Percentiles rank a stretch among this genome's conserved stretches.
Conservation (phyloP, 2,797 vertebrate species). For the Emydoidea blandingii region DNA sequence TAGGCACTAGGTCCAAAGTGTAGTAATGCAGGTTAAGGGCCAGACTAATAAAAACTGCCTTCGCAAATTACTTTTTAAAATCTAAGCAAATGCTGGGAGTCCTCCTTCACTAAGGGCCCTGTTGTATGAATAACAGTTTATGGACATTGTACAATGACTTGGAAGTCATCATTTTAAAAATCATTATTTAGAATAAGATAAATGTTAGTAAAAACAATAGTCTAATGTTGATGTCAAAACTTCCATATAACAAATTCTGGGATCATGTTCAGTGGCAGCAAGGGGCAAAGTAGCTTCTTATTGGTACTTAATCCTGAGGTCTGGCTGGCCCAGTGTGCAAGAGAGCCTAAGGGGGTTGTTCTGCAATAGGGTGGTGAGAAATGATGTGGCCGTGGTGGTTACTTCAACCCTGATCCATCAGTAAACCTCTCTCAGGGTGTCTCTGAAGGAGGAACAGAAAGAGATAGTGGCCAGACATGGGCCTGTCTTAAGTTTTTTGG, state of each 20-base stretch:
- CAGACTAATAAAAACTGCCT: neutral
- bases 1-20: neutral
- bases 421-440: neutral
- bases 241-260: neutral
- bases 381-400: neutral
- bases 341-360: neutral
- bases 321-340: accelerated
- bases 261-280: accelerated
- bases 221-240: too few species aligned
- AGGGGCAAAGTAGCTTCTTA: neutral
- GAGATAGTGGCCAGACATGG: neutral
- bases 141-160: too few species aligned
- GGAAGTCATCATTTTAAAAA: too few species aligned
- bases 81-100: too few species aligned
- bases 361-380: neutral
- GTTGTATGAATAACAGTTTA: too few species aligned
- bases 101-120: too few species aligned
- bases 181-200: too few species aligned
- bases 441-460: neutral
- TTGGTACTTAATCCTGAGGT: neutral
- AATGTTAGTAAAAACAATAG: too few species aligned
- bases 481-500: neutral
- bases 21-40: neutral
- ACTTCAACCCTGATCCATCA: neutral
- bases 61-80: neutral